A percentile compares a stretch with the other conserved stretches of the same genome.
Conservation (phyloP, 2,888 invertebrate species). For the Tipula vernalis region DNA sequence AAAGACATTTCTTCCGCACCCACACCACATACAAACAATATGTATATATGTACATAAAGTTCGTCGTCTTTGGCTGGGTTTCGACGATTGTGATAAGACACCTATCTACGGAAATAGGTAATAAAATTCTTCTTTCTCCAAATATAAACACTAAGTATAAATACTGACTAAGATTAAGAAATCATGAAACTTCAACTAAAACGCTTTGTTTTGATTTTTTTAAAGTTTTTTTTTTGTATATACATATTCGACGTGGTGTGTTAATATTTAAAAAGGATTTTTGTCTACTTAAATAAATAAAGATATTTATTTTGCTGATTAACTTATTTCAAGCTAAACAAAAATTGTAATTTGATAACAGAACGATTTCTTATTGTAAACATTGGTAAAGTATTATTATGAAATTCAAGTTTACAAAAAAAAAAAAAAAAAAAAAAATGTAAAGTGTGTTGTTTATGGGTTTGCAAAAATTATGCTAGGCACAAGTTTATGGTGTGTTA, state of each 20-base stretch:
- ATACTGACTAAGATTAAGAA: background rate
- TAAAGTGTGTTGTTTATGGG: background rate
- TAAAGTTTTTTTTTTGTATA: background rate
- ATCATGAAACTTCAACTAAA: background rate
- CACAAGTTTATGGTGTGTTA: background rate
- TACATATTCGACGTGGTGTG: background rate
- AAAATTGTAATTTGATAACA: background rate
- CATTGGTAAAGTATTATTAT: background rate
- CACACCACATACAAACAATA: background rate
- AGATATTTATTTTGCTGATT: background rate
- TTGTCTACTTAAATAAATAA: background rate
- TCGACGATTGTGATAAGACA: background rate
- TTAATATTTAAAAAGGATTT: background rate
- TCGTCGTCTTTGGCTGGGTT: background rate
- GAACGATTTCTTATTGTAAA: background rate
- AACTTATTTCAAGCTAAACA: background rate
- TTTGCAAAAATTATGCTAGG: slow-evolving; percentile 4
- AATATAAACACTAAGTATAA: background rate
- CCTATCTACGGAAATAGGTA: background rate
- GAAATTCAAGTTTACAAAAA: background rate
- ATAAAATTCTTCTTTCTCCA: background rate
- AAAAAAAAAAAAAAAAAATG: background rate
- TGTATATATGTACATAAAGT: background rate
- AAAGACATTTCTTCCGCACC: background rate
- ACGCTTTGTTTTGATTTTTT: background rate